Percentiles rank a stretch among this genome's conserved stretches.
Conservation (phyloP, 2,797 vertebrate genomes). For the Microhierax caerulescens region DNA sequence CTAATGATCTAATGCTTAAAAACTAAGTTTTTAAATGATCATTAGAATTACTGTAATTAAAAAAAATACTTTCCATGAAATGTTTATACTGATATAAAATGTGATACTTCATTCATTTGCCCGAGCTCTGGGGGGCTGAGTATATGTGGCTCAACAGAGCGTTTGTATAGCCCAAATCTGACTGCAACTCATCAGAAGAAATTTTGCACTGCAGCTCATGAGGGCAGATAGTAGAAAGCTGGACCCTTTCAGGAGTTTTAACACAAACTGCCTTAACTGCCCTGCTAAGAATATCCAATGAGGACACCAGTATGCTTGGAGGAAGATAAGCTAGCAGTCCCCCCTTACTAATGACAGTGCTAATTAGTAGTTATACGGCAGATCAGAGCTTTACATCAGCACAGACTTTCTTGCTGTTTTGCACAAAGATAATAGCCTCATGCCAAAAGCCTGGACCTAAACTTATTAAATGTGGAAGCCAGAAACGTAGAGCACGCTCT, state of each 20-base stretch:
- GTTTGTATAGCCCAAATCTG: neutral
- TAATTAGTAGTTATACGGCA: neutral
- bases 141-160: neutral
- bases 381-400: neutral
- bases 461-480: neutral
- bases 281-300: neutral
- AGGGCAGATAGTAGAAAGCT: neutral
- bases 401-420: neutral
- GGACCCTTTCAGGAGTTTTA: neutral
- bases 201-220: neutral
- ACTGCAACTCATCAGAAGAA: neutral
- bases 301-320: neutral
- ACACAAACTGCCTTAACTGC: neutral
- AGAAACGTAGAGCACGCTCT: neutral
- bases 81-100: neutral
- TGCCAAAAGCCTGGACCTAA: neutral
- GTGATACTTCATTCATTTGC: neutral
- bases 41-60: slow-evolving; percentile 18
- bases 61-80: neutral
- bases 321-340: neutral
- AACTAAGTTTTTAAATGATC: slow-evolving; percentile 40
- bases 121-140: neutral
- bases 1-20: slow-evolving; percentile 49
- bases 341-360: neutral
- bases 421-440: neutral